Evolutionary conservation across 2,797 vertebrate genomes (phyloP), one percentile per base, ranked within the genome.

Genomic region (Galaxias olidus): DNA sequence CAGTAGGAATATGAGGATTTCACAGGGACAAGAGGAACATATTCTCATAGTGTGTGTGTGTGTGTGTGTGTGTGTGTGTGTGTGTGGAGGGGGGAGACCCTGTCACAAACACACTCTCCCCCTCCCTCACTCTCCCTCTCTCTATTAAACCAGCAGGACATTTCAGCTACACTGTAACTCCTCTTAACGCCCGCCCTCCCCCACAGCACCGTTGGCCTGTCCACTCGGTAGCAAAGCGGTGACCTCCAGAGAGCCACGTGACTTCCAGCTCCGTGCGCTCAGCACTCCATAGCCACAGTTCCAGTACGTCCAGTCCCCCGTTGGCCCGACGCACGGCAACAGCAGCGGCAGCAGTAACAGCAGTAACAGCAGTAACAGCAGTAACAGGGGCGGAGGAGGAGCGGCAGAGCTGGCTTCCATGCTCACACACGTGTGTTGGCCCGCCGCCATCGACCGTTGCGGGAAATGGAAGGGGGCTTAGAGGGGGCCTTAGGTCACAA

Each of bases 251-350:
- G 10, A 63, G 55, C 59, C 20, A 53, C 20, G 64, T 46, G 55
- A 20, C 61, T 69, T 77, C 55, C 62, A 7, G 14, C 18, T 61
- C 55, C 42, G 67, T 45, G 60, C 8, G 18, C 15, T 64, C 57
- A 42, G 68, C 41, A 63, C 50, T 45, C 59, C 46, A 42, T 45
- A 17, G 74, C 65, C 43, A 10, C 46, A 58, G 15, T 76, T 85
- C 69, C 65, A 10, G 65, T 69, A 76, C 20, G 65, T 73, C 50
- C 49, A 73, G 59, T 69, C 73, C 67, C 76, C 72, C 45, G 79
- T 61, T 75, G 77, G 81, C 62, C 45, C 40, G 59, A 75, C 58
- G 58, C 57, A 58, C 14, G 43, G 67, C 61, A 66, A 59, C 66
- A 56, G 72, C 65, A 62, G 70, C 8, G 14, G 14, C 14, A 19